Conservation (phyloP, 2,797 vertebrate species). For the Helostoma temminkii region DNA sequence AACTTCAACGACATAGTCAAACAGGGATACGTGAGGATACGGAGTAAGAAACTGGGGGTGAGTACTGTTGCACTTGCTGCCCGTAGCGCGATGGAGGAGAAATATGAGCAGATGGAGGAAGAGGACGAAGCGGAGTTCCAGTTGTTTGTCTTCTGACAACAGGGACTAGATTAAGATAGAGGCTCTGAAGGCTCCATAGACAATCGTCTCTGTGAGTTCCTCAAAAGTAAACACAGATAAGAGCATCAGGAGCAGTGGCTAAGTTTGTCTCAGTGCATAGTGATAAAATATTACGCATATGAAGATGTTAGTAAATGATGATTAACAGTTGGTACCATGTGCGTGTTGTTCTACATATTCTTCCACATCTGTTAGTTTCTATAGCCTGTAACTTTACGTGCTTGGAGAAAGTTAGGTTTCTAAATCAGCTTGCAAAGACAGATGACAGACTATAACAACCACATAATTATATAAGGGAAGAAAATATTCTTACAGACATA, state of each 20-base stretch:
- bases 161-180: conserved; percentile 63
- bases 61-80: conserved; percentile 85
- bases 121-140: conserved; percentile 48
- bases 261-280: conserved; percentile 47
- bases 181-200: conserved; percentile 64
- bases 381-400: conserved; percentile 25
- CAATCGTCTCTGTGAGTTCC: conserved; percentile 57
- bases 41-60: conserved; percentile 99
- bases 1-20: conserved; percentile 99
- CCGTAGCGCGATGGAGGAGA: conserved; percentile 26
- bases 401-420: conserved; percentile 28
- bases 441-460: not conserved
- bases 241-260: conserved; percentile 48
- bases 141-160: conserved; percentile 62
- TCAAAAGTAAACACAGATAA: conserved; percentile 53
- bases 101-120: conserved; percentile 3
- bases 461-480: not conserved
- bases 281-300: conserved; percentile 7
- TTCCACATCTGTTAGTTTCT: not conserved
- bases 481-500: not conserved
- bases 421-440: not conserved
- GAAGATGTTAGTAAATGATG: conserved; percentile 39
- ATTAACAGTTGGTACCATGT: conserved; percentile 49
- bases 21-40: conserved; percentile 98
- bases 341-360: not conserved